Base-by-base conservation (phyloP, 2,797 vertebrate genomes). In the Aeoliscus strigatus region DNA sequence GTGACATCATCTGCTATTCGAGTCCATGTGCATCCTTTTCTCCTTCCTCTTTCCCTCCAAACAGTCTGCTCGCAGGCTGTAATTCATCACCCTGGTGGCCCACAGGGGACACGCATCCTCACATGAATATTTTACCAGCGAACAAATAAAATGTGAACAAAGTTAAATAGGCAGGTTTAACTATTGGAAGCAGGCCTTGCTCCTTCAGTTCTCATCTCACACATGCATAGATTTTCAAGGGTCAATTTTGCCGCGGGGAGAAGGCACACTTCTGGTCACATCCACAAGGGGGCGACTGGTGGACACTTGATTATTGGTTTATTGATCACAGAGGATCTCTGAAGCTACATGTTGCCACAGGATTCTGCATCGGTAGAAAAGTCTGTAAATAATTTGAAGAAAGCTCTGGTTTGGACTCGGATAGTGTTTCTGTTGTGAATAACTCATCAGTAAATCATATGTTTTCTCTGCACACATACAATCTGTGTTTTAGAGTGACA, bases 1-100 rank as follows among this genome's bases (percentile, higher is more conserved):
- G n/a, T 32, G 25, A 45, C 9, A 5, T 43, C 13, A 27, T 23
- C 21, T 23, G 8, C 21, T 23, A 31, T 40, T 48, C 17, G 17
- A 46, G 21, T 6, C 15, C 18, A 23, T 21, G 16, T 41, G 39
- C 28, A 54, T 55, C 45, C 51, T 61, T 2, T 4, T 2, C 14
- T 13, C n/a, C 18, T 14, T 31, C 27, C 36, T 39, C 34, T 69
- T 60, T 60, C 51, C 40, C 49, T 53, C 24, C 14, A 39, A 49
- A 51, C 38, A 42, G 30, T 43, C 16, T 32, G 26, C 33, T 65
- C 39, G 35, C 31, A 34, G 26, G n/a, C 40, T 56, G 31, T 39
- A 51, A 61, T 66, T 70, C 68, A 74, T 79, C 65, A 66, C 65
- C 29, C 60, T 60, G 36, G 47, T 41, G 48, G 44, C 52, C 65